phyloP scores from a whole-genome alignment of 2,113 vertebrate species.

The Henicopernis longicauda region DNA sequence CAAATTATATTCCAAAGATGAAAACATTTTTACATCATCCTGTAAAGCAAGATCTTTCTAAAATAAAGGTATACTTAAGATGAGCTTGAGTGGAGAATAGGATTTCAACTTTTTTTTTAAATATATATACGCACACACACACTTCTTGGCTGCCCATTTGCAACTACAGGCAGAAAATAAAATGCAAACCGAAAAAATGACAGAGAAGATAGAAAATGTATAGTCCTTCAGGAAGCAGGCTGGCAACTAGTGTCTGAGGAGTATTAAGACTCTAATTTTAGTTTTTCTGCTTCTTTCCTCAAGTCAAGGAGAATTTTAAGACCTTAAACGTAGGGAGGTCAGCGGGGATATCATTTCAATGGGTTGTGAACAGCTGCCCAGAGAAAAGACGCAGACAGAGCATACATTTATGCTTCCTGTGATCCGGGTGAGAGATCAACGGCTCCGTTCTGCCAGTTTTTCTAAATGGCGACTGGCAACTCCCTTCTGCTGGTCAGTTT shows the following conservation, averaged over 20 bases:
- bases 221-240: neutral
- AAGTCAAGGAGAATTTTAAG: neutral
- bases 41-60: constrained; percentile 31
- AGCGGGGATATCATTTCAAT: neutral
- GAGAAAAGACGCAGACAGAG: constrained; percentile 20
- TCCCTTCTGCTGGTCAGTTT: neutral
- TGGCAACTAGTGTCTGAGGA: neutral
- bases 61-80: neutral
- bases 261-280: neutral
- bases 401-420: constrained; percentile 27
- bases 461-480: neutral
- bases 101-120: neutral
- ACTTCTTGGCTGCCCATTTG: neutral
- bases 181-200: neutral
- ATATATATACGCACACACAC: neutral
- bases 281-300: neutral
- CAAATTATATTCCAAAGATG: constrained; percentile 29
- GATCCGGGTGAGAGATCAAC: constrained; percentile 7
- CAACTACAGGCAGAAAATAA: neutral
- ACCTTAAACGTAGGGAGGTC: neutral
- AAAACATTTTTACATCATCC: constrained; percentile 51
- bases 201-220: neutral
- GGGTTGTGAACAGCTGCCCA: neutral
- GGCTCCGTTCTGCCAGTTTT: neutral
- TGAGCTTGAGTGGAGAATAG: neutral